Evolutionary conservation across 1,140 invertebrate genomes (phyloP).

Genomic region (Muscidifurax raptorellus): DNA sequence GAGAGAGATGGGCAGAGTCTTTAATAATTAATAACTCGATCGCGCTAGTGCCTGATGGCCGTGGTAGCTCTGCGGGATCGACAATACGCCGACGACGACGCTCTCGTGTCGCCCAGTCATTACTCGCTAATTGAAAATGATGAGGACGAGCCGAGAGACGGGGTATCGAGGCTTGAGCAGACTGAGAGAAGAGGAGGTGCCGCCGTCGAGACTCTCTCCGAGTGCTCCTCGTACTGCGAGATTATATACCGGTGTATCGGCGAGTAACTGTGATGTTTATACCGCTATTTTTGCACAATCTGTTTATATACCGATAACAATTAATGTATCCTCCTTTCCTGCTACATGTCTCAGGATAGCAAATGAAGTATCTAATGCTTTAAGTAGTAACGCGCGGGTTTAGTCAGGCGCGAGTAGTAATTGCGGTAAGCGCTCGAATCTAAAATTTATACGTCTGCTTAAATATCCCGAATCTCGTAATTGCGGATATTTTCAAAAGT

Average conservation of each 20-base stretch:
- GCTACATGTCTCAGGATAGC: too few species aligned
- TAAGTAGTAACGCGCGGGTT: not conserved
- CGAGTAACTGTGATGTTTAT: not conserved
- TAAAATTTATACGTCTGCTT: too few species aligned
- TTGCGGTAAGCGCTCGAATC: not conserved
- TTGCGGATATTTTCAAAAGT: not conserved
- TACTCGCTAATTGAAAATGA: slow-evolving; percentile 67
- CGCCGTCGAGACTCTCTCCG: not conserved
- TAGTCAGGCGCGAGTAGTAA: not conserved
- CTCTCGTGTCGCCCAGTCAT: slow-evolving; percentile 57
- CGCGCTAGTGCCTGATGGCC: not conserved
- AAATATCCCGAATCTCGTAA: not conserved
- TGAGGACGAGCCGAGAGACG: slow-evolving; percentile 56
- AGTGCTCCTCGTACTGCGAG: not conserved
- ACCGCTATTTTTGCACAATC: not conserved
- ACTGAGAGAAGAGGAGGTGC: slow-evolving; percentile 26
- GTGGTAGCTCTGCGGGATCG: slow-evolving; percentile 2
- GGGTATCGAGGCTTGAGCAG: slow-evolving; percentile 44
- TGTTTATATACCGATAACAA: too few species aligned
- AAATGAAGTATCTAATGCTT: not conserved
- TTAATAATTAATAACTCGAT: slow-evolving; percentile 64
- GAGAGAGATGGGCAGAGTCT: slow-evolving; percentile 38
- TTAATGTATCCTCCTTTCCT: too few species aligned
- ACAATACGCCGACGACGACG: slow-evolving; percentile 6
- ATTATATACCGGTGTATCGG: too few species aligned